These are phyloP conservation scores for Phasianus colchicus DNA, from an alignment of 2,113 vertebrate genomes.

Conservation along the genomic window DNA sequence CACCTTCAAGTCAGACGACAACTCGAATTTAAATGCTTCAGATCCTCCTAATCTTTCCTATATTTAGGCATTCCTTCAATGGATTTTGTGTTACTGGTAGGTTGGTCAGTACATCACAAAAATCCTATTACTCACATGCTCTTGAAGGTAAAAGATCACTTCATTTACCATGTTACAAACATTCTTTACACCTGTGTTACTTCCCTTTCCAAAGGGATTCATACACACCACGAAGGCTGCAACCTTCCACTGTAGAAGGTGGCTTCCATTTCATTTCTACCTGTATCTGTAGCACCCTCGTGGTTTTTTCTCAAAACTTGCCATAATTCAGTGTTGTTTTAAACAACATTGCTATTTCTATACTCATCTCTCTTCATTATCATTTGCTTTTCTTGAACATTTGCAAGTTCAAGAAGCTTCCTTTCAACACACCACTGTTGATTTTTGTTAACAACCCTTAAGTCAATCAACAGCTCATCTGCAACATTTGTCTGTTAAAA, in stretches of 20 bases:
- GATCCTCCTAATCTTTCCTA: neutral
- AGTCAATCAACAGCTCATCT: neutral
- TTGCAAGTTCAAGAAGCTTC: neutral
- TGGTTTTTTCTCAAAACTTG: neutral
- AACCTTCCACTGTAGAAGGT: neutral
- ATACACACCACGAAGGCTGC: neutral
- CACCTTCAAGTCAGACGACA: neutral
- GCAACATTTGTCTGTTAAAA: neutral
- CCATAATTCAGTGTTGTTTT: neutral
- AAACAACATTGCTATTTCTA: neutral
- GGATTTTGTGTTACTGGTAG: neutral
- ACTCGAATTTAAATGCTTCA: neutral
- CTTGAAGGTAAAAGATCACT: fast-evolving
- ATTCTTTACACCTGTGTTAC: neutral
- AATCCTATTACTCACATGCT: fast-evolving
- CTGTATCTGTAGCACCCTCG: neutral
- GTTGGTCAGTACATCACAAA: neutral
- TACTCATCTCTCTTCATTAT: neutral
- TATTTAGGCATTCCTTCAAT: neutral
- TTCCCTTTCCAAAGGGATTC: neutral
- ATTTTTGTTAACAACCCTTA: neutral
- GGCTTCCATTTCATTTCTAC: neutral
- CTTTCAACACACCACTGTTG: neutral
- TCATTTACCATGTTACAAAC: neutral
- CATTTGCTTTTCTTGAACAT: too few relatives aligned